Conservation (phyloP, 2,888 invertebrate species). For the Incurvaria masculella region DNA sequence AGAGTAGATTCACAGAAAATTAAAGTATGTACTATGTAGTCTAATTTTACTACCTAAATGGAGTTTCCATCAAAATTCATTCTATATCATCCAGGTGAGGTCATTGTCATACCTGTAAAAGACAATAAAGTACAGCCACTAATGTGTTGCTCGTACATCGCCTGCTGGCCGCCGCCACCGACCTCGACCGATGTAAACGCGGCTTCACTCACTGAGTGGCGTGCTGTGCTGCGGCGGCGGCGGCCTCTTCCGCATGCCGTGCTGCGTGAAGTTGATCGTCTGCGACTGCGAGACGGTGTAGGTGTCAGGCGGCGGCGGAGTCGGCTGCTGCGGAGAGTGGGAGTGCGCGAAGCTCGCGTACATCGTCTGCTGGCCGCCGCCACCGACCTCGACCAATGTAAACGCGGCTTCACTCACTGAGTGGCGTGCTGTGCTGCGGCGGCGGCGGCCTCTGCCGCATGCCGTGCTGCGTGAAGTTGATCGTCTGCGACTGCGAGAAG, state of each 20-base stretch:
- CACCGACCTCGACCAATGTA: no score
- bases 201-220: no score
- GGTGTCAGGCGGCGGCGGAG: conserved; percentile 40
- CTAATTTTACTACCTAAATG: no score
- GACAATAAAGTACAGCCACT: no score
- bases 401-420: no score
- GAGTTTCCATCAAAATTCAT: no score
- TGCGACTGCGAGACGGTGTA: conserved; percentile 82
- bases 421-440: conserved; percentile 19
- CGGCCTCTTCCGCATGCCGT: conserved; percentile 59
- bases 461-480: conserved; percentile 79
- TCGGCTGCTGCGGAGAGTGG: conserved; percentile 21
- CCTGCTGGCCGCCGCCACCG: conserved; percentile 83
- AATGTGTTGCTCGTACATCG: no score
- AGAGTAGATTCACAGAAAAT: no score
- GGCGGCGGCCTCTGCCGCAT: conserved; percentile 53
- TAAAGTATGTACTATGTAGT: no score
- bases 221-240: conserved; percentile 22
- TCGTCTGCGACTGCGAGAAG: conserved; percentile 80
- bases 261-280: conserved; percentile 82
- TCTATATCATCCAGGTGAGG: no score
- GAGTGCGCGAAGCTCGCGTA: conserved; percentile 57
- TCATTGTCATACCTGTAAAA: no score
- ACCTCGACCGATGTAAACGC: no score
- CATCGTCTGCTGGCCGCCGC: conserved; percentile 85